These are phyloP conservation scores for Corbicula japonica DNA, from an alignment of 2,888 invertebrate genomes.

Conservation along the genomic window DNA sequence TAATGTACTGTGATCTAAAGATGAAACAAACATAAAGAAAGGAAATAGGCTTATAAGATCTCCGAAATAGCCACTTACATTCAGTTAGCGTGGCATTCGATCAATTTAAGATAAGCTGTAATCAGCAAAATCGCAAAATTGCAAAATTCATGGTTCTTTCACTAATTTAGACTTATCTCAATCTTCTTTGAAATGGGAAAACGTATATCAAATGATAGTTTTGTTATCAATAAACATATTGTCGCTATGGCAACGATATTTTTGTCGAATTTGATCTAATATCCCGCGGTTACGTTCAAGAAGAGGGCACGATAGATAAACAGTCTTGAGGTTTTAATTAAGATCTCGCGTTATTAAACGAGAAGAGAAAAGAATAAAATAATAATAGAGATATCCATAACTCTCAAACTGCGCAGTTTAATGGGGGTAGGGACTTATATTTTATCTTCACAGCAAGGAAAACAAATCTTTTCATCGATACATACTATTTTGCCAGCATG, in stretches of 20 bases:
- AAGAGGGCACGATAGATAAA: conserved; percentile 45
- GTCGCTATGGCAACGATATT: conserved; percentile 41
- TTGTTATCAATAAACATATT: conserved; percentile 60
- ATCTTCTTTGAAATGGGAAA: conserved; percentile 52
- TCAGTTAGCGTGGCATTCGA: conserved; percentile 37
- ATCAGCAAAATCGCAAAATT: conserved; percentile 46
- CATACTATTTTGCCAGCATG: conserved; percentile 41
- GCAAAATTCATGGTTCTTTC: conserved; percentile 49
- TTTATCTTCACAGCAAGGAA: conserved; percentile 47
- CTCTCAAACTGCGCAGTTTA: conserved; percentile 37
- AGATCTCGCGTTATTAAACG: conserved; percentile 47
- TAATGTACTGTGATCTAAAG: no score
- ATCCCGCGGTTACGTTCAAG: conserved; percentile 44
- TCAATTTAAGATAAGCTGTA: conserved; percentile 35
- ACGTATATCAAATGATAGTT: conserved; percentile 57
- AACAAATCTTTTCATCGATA: conserved; percentile 50
- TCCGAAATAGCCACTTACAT: conserved; percentile 45
- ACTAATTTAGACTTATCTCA: conserved; percentile 50
- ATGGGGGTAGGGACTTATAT: conserved; percentile 38
- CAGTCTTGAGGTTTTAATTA: conserved; percentile 51
- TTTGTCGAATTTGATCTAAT: conserved; percentile 62
- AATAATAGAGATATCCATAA: conserved; percentile 48
- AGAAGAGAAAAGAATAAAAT: conserved; percentile 52
- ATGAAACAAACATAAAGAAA: conserved; percentile 2
- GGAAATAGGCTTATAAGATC: conserved; percentile 16